Conservation (phyloP, 2,113 vertebrate genomes). For the Dendrocopos noguchii region DNA sequence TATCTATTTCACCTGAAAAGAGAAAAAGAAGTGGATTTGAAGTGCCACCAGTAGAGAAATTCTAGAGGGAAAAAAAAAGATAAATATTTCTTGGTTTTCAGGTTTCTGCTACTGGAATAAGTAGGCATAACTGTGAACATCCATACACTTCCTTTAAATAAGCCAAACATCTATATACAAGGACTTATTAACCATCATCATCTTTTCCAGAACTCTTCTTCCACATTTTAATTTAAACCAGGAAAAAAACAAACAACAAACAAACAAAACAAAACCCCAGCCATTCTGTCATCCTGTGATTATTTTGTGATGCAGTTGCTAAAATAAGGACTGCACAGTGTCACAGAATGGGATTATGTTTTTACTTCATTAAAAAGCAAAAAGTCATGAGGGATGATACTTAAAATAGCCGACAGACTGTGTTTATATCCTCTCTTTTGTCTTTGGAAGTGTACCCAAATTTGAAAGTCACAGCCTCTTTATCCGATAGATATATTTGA, state of each 20-base stretch:
- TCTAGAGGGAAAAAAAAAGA: neutral
- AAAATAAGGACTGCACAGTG: neutral
- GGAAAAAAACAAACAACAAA: too few species aligned
- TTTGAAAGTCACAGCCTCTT: neutral
- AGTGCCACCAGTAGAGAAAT: neutral
- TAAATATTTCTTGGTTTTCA: neutral
- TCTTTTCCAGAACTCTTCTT: neutral
- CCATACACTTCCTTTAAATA: neutral
- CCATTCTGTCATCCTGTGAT: neutral
- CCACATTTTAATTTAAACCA: neutral
- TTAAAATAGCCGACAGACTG: neutral
- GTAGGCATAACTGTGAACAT: fast-evolving
- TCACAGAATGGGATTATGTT: neutral
- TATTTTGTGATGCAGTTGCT: neutral
- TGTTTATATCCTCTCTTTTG: neutral
- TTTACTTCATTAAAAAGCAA: neutral
- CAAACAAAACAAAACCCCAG: too few species aligned
- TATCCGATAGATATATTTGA: neutral
- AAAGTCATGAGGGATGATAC: neutral
- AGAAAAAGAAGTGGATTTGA: neutral
- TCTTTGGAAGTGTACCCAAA: neutral
- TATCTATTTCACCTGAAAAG: neutral
- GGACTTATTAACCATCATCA: neutral
- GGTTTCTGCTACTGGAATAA: neutral
- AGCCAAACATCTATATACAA: neutral